Conservation (phyloP, 2,888 invertebrate species). For the Meganola albula region DNA sequence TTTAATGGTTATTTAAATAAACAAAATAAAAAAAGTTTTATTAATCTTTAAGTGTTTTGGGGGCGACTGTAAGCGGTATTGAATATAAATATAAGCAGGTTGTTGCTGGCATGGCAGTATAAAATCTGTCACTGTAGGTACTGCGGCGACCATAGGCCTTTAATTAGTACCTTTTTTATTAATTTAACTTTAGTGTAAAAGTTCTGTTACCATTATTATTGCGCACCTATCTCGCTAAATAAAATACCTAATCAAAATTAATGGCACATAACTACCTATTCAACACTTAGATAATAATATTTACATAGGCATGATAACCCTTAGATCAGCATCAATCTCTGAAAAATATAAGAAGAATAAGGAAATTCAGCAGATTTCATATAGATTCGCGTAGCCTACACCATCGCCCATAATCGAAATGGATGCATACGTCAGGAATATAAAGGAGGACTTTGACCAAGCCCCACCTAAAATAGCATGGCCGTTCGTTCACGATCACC, state of each 20-base stretch:
- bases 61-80: too few relatives aligned
- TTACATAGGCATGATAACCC: conserved; percentile 1
- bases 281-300: not conserved
- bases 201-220: conserved; percentile 14
- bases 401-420: conserved; percentile 73
- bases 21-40: too few relatives aligned
- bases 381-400: conserved; percentile 62
- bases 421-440: conserved; percentile 72
- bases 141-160: too few relatives aligned
- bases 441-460: conserved; percentile 65
- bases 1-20: conserved; percentile 23
- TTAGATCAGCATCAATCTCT: conserved; percentile 39
- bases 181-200: conserved; percentile 7
- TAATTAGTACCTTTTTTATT: conserved; percentile 9
- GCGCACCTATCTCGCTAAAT: conserved; percentile 2
- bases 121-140: too few relatives aligned
- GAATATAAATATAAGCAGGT: too few relatives aligned
- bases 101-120: too few relatives aligned
- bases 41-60: too few relatives aligned
- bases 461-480: conserved; percentile 72
- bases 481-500: conserved; percentile 54
- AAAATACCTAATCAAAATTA: conserved; percentile 3
- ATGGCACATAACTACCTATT: conserved; percentile 24
- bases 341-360: conserved; percentile 41
- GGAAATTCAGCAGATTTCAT: conserved; percentile 57